phyloP scores from a whole-genome alignment of 2,113 vertebrate genomes.

The cattle (Bos taurus) region ARS-UCD2.0 NC_037331.1:96743001-96743500 shows the following conservation, averaged over 20 bases:
- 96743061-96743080: neutral
- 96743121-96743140: neutral
- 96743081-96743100: neutral
- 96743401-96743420: neutral
- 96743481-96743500: neutral
- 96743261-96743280: neutral
- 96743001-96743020: neutral
- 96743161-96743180: neutral
- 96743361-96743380: neutral
- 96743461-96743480: neutral
- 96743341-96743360: neutral
- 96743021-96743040: neutral
- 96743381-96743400: neutral
- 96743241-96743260: neutral
- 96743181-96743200: neutral
- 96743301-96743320: neutral
- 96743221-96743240: neutral
- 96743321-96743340: neutral
- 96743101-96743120: neutral
- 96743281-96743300: neutral
- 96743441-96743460: slow-evolving; percentile 25
- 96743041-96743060: neutral
- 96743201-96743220: neutral
- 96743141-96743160: neutral
- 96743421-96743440: neutral